These are phyloP conservation scores for Amphibalanus amphitrite DNA, from an alignment of 1,140 invertebrate genomes.

Conservation along the genomic window DNA sequence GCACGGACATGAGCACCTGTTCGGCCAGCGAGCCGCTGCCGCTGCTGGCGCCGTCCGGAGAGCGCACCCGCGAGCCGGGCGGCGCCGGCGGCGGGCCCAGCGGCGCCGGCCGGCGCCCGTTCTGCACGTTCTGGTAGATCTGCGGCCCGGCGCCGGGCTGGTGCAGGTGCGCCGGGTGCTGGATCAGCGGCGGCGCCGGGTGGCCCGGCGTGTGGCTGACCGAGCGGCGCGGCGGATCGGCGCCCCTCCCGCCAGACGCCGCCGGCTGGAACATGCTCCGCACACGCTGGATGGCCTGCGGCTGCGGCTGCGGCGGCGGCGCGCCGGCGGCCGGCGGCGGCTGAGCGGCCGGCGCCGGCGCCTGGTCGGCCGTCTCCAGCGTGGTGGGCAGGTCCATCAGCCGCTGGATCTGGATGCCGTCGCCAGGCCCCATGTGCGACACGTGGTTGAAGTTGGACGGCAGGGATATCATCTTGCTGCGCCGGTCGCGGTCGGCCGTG, in stretches of 20 bases:
- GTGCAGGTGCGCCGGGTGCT: slow-evolving; percentile 7
- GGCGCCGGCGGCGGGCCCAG: slow-evolving; percentile 19
- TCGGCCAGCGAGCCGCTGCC: not conserved
- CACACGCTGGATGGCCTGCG: slow-evolving; percentile 23
- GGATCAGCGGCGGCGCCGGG: slow-evolving; percentile 8
- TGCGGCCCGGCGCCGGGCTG: slow-evolving; percentile 8
- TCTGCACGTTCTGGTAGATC: slow-evolving; percentile 19
- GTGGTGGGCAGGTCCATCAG: slow-evolving; percentile 80
- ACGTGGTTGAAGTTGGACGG: slow-evolving; percentile 98
- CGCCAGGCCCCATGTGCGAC: slow-evolving; percentile 94
- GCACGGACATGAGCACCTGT: slow-evolving; percentile 6
- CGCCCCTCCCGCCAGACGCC: slow-evolving; percentile 18
- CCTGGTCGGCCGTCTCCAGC: slow-evolving; percentile 48
- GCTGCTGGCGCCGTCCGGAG: slow-evolving; percentile 15
- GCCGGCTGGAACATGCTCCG: slow-evolving; percentile 27
- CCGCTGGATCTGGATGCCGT: slow-evolving; percentile 81
- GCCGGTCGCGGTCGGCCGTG: slow-evolving; percentile 41
- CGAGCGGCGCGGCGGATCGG: slow-evolving; percentile 21
- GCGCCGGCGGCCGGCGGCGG: not conserved
- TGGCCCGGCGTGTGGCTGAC: slow-evolving; percentile 23
- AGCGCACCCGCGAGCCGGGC: slow-evolving; percentile 15
- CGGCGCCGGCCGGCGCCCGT: slow-evolving; percentile 19
- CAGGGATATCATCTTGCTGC: slow-evolving; percentile 87
- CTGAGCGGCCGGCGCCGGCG: slow-evolving; percentile 22
- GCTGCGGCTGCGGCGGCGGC: not conserved